Conservation (phyloP, 2,113 vertebrate genomes). For the Canis aureus region DNA sequence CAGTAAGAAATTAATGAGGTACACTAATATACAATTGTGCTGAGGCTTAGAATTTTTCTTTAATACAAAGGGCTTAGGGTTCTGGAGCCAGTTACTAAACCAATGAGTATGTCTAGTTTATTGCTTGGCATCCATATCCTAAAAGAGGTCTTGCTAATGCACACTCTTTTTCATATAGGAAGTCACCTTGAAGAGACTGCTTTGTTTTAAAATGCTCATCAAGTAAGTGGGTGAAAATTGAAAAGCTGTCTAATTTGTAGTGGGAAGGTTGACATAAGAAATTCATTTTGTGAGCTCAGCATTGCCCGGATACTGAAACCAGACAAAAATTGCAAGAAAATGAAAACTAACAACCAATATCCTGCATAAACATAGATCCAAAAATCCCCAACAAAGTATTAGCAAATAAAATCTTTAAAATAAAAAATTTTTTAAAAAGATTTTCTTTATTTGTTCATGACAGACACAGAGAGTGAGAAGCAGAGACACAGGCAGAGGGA, state of each 20-base stretch:
- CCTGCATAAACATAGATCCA: background rate
- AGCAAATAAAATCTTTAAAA: background rate
- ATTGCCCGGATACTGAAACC: background rate
- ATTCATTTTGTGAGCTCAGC: background rate
- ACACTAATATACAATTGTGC: background rate
- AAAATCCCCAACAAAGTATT: background rate
- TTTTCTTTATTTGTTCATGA: no score
- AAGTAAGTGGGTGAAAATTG: background rate
- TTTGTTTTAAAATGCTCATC: conserved; percentile 39
- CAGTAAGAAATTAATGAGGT: background rate
- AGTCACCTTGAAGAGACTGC: background rate
- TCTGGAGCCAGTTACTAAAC: background rate
- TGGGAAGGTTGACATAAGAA: background rate
- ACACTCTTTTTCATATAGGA: background rate
- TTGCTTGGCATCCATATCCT: background rate
- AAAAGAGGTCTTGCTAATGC: background rate
- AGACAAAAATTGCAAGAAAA: conserved; percentile 23
- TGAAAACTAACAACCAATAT: background rate
- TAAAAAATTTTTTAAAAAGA: no score
- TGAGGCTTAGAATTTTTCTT: background rate
- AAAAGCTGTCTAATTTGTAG: conserved; percentile 1
- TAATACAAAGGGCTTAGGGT: background rate
- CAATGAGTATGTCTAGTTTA: background rate
- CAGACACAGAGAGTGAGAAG: no score
- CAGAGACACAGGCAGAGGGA: no score